Evolutionary conservation across 2,113 vertebrate genomes (phyloP).

Genomic region (Catagonus wagneri): DNA sequence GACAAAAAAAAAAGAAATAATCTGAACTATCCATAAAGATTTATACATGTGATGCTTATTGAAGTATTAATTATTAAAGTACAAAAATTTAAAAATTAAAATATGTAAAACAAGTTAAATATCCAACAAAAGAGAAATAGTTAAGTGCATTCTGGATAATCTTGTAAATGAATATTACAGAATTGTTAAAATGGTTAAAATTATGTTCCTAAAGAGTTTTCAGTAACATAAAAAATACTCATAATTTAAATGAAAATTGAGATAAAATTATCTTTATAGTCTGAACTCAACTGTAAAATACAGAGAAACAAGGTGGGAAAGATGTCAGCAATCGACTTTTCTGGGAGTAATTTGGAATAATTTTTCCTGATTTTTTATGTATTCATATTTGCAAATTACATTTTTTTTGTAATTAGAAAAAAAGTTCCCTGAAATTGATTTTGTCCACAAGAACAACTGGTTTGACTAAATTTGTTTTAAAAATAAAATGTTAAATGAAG

Average conservation of each 20-base stretch:
- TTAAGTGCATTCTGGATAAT: not conserved
- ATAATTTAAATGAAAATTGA: not conserved
- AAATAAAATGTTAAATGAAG: constrained; percentile 60
- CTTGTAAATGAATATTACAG: not conserved
- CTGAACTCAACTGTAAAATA: not conserved
- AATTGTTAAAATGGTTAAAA: constrained; percentile 37
- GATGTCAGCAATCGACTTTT: not conserved
- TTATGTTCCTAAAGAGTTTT: constrained; percentile 37
- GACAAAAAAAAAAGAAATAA: too few species aligned
- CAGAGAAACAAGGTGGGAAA: not conserved
- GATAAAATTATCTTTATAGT: not conserved
- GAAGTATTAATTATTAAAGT: not conserved
- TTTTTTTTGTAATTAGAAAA: constrained; percentile 50
- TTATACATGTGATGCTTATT: not conserved
- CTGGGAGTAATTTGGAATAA: not conserved
- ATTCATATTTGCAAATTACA: constrained; percentile 19
- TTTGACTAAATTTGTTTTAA: constrained; percentile 59
- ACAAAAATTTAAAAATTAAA: not conserved
- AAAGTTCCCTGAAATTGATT: not conserved
- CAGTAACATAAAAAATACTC: not conserved
- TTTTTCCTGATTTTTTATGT: not conserved
- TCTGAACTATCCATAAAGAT: not conserved
- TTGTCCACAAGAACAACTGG: constrained; percentile 1
- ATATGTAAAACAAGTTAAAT: not conserved
- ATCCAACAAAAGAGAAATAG: not conserved